Percentiles rank a stretch among this genome's conserved stretches.
Conservation (phyloP, 1,140 invertebrate genomes). For the Ceratosolen solmsi region DNA sequence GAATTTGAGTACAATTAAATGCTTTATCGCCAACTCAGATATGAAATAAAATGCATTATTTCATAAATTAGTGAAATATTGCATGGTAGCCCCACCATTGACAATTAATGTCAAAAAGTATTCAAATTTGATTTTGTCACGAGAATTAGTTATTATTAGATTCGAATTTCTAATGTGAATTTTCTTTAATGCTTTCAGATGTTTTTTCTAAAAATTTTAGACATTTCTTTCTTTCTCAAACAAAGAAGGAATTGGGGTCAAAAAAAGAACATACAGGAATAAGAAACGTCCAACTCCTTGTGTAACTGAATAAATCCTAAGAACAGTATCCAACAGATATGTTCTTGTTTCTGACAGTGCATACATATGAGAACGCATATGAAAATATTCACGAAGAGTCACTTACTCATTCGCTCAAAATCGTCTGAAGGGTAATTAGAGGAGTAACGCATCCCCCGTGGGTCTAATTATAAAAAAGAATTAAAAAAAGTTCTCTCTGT, state of each 20-base stretch:
- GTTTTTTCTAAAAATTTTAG: constrained; percentile 25
- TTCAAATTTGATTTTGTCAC: background rate
- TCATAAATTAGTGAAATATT: background rate
- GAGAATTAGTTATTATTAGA: background rate
- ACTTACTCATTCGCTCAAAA: constrained; percentile 60
- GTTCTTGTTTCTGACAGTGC: background rate
- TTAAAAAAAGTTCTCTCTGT: background rate
- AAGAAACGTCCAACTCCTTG: background rate
- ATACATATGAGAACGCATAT: background rate
- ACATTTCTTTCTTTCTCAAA: constrained; percentile 8
- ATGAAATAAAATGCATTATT: background rate
- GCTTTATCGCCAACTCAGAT: background rate
- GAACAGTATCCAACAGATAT: too few relatives aligned
- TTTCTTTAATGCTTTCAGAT: constrained; percentile 18
- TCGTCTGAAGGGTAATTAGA: constrained; percentile 72
- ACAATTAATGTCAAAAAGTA: background rate
- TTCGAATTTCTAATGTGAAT: constrained; percentile 17
- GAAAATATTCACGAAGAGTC: constrained; percentile 48
- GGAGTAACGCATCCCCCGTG: constrained; percentile 67
- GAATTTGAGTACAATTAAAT: too few relatives aligned
- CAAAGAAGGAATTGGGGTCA: constrained; percentile 10
- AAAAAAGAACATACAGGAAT: constrained; percentile 1
- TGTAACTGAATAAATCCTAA: constrained; percentile 44
- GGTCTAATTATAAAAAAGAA: constrained; percentile 71
- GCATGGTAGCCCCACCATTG: background rate